Evolutionary conservation across 2,888 invertebrate genomes (phyloP).

Genomic region (Autographa gamma): DNA sequence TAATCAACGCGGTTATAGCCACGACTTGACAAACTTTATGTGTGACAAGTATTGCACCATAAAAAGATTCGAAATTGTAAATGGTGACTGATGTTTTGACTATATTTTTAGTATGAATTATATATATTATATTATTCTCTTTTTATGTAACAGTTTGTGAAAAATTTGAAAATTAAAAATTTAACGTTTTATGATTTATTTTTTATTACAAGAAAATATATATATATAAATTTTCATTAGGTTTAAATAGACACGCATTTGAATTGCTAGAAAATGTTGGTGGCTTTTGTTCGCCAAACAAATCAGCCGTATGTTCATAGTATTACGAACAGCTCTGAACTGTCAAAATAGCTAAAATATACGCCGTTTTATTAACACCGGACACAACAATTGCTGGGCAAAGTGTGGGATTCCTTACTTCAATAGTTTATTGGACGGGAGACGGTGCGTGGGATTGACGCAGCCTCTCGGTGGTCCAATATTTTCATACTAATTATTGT

Average conservation of each 20-base stretch:
- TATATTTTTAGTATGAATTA: background rate
- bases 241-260: background rate
- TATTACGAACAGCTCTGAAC: constrained; percentile 83
- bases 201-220: too few species aligned
- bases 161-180: too few species aligned
- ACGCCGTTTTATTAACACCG: constrained; percentile 86
- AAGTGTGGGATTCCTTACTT: constrained; percentile 86
- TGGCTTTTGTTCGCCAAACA: constrained; percentile 20
- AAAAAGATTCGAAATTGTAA: background rate
- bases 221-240: too few species aligned
- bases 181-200: too few species aligned
- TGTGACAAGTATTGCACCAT: background rate
- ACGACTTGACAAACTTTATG: background rate
- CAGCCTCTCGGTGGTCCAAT: constrained; percentile 74
- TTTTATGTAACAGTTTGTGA: too few species aligned
- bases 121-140: too few species aligned
- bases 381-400: constrained; percentile 83
- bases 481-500: constrained; percentile 72
- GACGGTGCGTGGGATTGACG: constrained; percentile 77
- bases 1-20: constrained; percentile 27
- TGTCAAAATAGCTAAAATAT: constrained; percentile 89
- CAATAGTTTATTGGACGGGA: constrained; percentile 81
- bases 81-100: background rate
- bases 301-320: constrained; percentile 66
- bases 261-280: background rate